phyloP scores from a whole-genome alignment of 2,797 vertebrate species.

The Garrulus glandarius region DNA sequence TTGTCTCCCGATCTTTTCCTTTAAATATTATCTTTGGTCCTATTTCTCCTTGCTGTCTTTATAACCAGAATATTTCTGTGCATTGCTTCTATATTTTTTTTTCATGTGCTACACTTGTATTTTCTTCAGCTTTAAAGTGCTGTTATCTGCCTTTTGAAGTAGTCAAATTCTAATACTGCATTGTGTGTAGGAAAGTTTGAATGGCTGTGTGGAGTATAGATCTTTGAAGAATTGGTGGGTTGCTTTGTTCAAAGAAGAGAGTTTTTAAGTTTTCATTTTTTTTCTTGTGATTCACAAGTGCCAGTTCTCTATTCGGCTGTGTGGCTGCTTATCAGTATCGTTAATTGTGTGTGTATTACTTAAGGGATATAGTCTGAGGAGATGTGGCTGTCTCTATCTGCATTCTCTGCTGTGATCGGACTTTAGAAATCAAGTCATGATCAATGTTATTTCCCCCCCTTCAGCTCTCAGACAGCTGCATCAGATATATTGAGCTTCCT shows the following conservation, averaged over 20 bases:
- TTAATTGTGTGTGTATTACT: background rate
- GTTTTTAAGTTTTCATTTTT: background rate
- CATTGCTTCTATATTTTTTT: background rate
- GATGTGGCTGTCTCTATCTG: background rate
- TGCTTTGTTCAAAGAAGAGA: background rate
- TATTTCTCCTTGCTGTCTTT: background rate
- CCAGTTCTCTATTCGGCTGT: background rate
- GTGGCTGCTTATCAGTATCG: background rate
- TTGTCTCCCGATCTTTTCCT: background rate
- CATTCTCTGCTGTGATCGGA: background rate
- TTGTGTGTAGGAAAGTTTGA: background rate
- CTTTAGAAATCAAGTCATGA: background rate
- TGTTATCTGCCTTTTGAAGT: background rate
- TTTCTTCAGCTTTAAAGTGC: background rate
- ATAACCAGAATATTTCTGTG: background rate
- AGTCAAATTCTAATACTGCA: background rate
- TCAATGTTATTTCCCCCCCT: background rate
- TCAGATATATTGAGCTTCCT: background rate
- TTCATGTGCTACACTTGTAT: background rate
- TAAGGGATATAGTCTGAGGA: background rate
- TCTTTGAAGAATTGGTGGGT: background rate
- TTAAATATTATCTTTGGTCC: background rate
- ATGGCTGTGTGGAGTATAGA: background rate
- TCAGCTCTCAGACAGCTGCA: background rate
- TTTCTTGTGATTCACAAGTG: background rate